Percentiles rank a stretch among this genome's conserved stretches.
These are phyloP conservation scores for Selenia dentaria DNA, from an alignment of 2,888 invertebrate species.

Conservation along the genomic window DNA sequence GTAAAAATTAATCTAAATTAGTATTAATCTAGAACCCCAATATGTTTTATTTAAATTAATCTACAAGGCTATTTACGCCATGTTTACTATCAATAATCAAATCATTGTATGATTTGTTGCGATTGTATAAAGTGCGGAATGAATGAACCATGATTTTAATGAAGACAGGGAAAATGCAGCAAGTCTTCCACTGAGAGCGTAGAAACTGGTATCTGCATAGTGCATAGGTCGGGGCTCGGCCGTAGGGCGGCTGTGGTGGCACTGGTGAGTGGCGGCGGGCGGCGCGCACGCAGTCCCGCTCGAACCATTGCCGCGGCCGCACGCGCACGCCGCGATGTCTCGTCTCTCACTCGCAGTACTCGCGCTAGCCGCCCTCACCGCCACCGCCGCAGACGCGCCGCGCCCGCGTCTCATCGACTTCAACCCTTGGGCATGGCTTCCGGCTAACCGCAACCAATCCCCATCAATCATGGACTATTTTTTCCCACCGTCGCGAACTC, in stretches of 20 bases:
- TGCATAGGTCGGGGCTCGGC: constrained; percentile 24
- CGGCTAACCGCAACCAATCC: constrained; percentile 66
- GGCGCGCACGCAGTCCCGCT: constrained; percentile 77
- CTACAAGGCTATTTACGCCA: too few species aligned
- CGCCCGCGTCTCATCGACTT: constrained; percentile 74
- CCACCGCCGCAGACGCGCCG: constrained; percentile 60
- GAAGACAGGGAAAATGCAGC: constrained; percentile 20
- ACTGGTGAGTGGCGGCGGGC: constrained; percentile 47
- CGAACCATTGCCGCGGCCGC: constrained; percentile 74
- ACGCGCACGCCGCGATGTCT: constrained; percentile 76
- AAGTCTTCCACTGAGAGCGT: constrained; percentile 35
- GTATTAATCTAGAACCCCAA: too few species aligned
- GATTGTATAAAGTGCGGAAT: too few species aligned
- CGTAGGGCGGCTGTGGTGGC: constrained; percentile 64
- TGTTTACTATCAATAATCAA: too few species aligned
- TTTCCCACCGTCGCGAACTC: constrained; percentile 79
- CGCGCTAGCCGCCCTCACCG: constrained; percentile 68
- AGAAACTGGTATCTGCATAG: constrained; percentile 48
- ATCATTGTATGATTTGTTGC: too few species aligned
- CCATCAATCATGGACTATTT: constrained; percentile 81
- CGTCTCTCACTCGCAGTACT: constrained; percentile 64
- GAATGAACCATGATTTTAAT: too few species aligned
- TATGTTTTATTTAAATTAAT: too few species aligned
- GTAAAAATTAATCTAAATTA: too few species aligned
- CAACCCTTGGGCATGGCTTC: constrained; percentile 80